Evolutionary conservation across 2,888 invertebrate species (phyloP), one percentile per base, ranked within the genome.

Genomic region (Chrysomela aeneicollis): DNA sequence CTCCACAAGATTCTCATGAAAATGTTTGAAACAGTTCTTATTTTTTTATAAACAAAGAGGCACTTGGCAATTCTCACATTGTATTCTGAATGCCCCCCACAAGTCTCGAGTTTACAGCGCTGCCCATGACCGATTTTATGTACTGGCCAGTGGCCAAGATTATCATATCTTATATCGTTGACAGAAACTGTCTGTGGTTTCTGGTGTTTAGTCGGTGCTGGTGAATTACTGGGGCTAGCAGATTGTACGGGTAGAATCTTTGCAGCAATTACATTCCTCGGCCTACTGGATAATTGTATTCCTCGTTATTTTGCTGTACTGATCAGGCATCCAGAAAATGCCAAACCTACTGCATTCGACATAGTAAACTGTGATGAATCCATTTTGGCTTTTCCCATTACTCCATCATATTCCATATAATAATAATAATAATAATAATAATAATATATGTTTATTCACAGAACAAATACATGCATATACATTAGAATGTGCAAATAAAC

Each of bases 41-140:
- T 35, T 26, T 42, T 17, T 32, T 12, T 4, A 22, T 55, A n/a
- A n/a, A n/a, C n/a, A 57, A 30, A 32, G 12, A 49, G n/a, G 55
- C 17, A 35, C 55, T 19, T 49, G 53, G 9, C 35, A 53, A n/a
- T 53, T 53, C 22, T 49, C 49, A 49, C 49, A 49, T 17, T 49
- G 49, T 5, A 17, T 49, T 49, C 49, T 2, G 15, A 18, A 49
- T 18, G 18, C 18, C 19, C 49, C 49, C 12, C 18, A 49, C 49
- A 49, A 18, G 49, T 18, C 0, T 49, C 49, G 5, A 49, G 18
- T 17, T 18, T 17, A 12, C 49, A 49, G 19, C 49, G 49, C 19
- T 49, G 49, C 9, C 18, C 18, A 49, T 18, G 49, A 18, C 49
- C 49, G 18, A 8, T 5, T 49, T 19, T 17, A 17, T 49, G 15